phyloP scores from a whole-genome alignment of 2,888 invertebrate genomes.

The Hydraecia micacea region DNA sequence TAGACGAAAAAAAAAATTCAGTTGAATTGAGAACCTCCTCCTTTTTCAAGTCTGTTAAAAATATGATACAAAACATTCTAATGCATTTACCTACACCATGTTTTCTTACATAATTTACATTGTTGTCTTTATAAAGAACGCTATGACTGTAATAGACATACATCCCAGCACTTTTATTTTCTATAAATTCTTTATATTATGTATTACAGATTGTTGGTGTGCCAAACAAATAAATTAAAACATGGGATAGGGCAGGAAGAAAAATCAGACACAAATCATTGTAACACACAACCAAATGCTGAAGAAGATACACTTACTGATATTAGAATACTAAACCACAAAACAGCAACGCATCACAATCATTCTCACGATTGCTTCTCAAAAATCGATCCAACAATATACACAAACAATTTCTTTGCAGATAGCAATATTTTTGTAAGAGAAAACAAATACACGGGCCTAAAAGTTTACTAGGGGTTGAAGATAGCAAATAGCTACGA shows the following conservation, averaged over 20 bases:
- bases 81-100: background rate
- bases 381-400: slow-evolving; percentile 48
- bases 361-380: slow-evolving; percentile 41
- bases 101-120: background rate
- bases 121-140: background rate
- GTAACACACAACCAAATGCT: background rate
- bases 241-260: background rate
- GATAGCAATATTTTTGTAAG: slow-evolving; percentile 64
- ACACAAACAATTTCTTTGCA: slow-evolving; percentile 56
- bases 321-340: slow-evolving; percentile 22
- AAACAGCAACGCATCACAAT: slow-evolving; percentile 31
- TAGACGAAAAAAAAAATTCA: background rate
- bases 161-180: background rate
- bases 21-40: too few relatives aligned
- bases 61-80: background rate
- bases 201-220: background rate
- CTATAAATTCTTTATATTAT: background rate
- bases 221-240: background rate
- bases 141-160: background rate
- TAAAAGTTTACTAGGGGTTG: slow-evolving; percentile 67
- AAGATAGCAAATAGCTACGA: slow-evolving; percentile 66
- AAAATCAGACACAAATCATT: background rate
- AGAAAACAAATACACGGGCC: slow-evolving; percentile 63
- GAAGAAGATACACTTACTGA: background rate
- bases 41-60: background rate